Evolutionary conservation across 2,113 vertebrate genomes (phyloP).

Genomic region (Hydrochoerus hydrochaeris): DNA sequence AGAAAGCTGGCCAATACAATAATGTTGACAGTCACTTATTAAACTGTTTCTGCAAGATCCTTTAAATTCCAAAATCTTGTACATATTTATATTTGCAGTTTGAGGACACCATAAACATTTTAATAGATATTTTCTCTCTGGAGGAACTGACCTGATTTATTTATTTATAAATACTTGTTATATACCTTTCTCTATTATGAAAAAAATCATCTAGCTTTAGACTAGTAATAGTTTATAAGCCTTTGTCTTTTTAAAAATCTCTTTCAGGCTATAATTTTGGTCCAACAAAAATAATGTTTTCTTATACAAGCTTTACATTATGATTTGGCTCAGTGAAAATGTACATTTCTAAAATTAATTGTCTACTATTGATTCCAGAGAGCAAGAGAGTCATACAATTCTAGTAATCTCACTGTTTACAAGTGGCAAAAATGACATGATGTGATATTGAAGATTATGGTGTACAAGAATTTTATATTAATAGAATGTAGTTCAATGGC

Average conservation of each 20-base stretch:
- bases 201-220: background rate
- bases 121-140: background rate
- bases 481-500: background rate
- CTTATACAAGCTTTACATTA: background rate
- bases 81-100: background rate
- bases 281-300: background rate
- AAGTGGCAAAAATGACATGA: background rate
- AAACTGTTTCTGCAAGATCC: background rate
- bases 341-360: background rate
- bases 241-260: background rate
- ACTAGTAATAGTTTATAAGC: background rate
- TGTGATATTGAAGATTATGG: conserved; percentile 67
- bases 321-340: background rate
- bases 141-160: background rate
- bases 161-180: background rate
- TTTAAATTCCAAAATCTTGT: background rate
- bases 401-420: conserved; percentile 56
- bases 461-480: background rate
- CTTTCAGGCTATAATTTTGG: background rate
- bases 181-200: background rate
- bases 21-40: background rate
- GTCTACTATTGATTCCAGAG: background rate
- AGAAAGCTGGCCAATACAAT: background rate
- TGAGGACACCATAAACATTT: background rate
- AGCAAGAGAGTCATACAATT: background rate